phyloP scores from a whole-genome alignment of 2,888 invertebrate genomes.

The Vesta saturnalis region DNA sequence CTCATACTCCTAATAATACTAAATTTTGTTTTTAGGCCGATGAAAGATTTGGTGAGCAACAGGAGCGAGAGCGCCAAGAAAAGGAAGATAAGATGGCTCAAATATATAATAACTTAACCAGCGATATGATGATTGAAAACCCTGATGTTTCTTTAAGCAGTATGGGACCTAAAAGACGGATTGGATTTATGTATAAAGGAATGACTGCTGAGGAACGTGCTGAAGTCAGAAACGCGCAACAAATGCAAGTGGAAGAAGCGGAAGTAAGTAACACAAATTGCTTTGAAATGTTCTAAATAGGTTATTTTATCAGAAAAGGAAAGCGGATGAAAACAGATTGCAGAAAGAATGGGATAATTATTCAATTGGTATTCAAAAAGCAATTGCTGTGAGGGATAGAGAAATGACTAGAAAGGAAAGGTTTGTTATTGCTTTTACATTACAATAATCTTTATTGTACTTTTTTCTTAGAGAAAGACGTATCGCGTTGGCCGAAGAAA shows the following conservation, averaged over 20 bases:
- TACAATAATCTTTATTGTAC: too few species aligned
- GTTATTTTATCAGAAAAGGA: conserved; percentile 62
- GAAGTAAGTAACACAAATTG: too few species aligned
- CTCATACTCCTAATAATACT: too few species aligned
- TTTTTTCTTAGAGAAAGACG: conserved; percentile 66
- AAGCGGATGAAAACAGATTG: conserved; percentile 70
- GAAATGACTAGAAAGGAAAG: conserved; percentile 70
- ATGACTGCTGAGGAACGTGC: conserved; percentile 81
- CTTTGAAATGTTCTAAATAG: too few species aligned
- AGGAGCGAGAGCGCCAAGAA: conserved; percentile 68
- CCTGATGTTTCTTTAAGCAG: conserved; percentile 82
- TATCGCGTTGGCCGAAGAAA: conserved; percentile 74
- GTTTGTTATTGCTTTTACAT: conserved; percentile 62
- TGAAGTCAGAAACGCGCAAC: conserved; percentile 76
- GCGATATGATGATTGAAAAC: conserved; percentile 89
- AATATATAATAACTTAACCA: conserved; percentile 82
- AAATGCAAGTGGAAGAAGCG: conserved; percentile 76
- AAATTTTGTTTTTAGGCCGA: conserved; percentile 48
- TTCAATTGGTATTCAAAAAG: conserved; percentile 73
- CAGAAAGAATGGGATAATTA: conserved; percentile 80
- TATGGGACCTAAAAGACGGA: conserved; percentile 77
- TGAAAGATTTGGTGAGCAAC: conserved; percentile 58
- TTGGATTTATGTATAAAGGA: conserved; percentile 82
- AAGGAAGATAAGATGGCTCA: conserved; percentile 85
- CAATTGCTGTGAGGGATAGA: conserved; percentile 73